phyloP scores from a whole-genome alignment of 2,113 vertebrate genomes.

The Gallinago paraguaiae region DNA sequence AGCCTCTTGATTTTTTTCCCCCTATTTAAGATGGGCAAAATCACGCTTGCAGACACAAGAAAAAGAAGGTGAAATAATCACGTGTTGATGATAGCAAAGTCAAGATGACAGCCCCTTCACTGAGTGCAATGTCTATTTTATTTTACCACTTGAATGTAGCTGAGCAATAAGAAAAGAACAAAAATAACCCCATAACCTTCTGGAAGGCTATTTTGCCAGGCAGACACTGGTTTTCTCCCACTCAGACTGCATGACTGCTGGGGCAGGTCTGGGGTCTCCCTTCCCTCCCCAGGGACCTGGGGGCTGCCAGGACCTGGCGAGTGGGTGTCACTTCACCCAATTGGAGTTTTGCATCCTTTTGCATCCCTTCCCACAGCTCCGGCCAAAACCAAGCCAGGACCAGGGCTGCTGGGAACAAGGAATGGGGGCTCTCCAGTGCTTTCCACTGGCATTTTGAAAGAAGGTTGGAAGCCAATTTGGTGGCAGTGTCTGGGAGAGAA shows the following conservation, averaged over 20 bases:
- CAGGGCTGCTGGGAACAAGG: neutral
- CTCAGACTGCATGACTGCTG: neutral
- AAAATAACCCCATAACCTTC: fast-evolving
- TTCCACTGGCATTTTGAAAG: fast-evolving
- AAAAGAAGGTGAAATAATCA: neutral
- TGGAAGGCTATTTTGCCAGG: neutral
- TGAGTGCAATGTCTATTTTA: neutral
- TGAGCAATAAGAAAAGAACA: neutral
- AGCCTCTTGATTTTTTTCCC: neutral
- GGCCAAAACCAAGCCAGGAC: neutral
- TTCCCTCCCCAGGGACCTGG: fast-evolving
- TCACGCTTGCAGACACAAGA: neutral
- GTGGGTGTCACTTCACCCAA: neutral
- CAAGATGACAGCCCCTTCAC: neutral
- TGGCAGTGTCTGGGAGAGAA: neutral
- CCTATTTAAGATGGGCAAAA: neutral
- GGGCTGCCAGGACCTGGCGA: neutral
- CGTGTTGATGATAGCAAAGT: neutral
- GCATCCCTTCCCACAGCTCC: neutral
- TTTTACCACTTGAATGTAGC: neutral
- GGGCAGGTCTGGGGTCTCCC: neutral
- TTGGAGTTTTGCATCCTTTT: neutral
- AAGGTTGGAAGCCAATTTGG: neutral
- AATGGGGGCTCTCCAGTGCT: neutral
- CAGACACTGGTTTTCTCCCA: neutral